phyloP scores from a whole-genome alignment of 1,140 invertebrate genomes.

The Drosophila asahinai region DNA sequence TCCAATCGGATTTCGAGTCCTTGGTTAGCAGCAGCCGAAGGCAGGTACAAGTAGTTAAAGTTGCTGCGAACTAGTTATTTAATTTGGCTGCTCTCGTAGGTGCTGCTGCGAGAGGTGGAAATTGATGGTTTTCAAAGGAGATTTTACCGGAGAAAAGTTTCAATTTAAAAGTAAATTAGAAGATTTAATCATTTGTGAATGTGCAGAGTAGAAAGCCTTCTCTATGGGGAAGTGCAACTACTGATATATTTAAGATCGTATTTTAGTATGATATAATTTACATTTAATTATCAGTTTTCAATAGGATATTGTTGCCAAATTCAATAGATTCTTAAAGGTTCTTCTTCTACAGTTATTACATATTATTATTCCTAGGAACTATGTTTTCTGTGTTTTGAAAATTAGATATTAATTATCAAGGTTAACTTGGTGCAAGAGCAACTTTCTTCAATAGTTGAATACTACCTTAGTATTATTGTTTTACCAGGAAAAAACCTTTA shows the following conservation, averaged over 20 bases:
- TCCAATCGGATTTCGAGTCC: slow-evolving; percentile 25
- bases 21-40: slow-evolving; percentile 1
- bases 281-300: not conserved
- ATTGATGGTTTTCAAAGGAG: not conserved
- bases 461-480: too few relatives aligned
- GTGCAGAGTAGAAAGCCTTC: too few relatives aligned
- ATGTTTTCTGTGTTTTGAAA: too few relatives aligned
- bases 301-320: not conserved
- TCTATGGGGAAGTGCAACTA: too few relatives aligned
- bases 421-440: too few relatives aligned
- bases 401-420: too few relatives aligned
- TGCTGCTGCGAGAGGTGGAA: not conserved
- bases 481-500: not conserved
- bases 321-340: too few relatives aligned
- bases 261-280: not conserved
- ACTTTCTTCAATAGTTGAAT: not conserved
- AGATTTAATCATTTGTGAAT: slow-evolving; percentile 16
- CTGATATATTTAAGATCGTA: too few relatives aligned
- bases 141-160: slow-evolving; percentile 3
- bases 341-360: too few relatives aligned
- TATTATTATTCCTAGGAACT: too few relatives aligned
- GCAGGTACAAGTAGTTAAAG: slow-evolving; percentile 30
- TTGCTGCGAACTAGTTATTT: slow-evolving; percentile 24
- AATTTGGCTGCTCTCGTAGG: slow-evolving; percentile 6
- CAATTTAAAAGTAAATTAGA: slow-evolving; percentile 14